Base-by-base conservation (phyloP, 2,888 invertebrate species). In the Lissocephala sabroskyi region DNA sequence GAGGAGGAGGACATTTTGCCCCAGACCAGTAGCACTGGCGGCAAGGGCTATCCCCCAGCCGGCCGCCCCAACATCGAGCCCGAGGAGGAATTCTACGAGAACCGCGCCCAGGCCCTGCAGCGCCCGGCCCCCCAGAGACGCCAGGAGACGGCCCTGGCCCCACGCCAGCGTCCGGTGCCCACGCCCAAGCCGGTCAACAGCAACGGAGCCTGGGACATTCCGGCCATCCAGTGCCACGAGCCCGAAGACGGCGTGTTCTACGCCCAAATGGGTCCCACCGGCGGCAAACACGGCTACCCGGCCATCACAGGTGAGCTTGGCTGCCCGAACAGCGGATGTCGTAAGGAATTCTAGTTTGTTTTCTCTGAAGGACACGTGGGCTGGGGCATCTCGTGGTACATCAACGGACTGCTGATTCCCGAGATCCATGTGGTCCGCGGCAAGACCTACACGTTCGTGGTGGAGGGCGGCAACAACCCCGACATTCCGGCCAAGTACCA, bases 301-400 rank as follows among this genome's bases (percentile, higher is more conserved):
- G 94, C 96, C 1, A 96, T 94, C 43, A 95, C 94, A 43, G 94
- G 94, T 93, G n/a, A 9, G 14, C 36, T n/a, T n/a, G 19, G 7
- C 23, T 5, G 7, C 7, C 3, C 3, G 23, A 23, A 14, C 36
- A 30, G 30, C 16, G 45, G 45, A 45, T 16, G 17, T 11, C n/a
- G 28, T 9, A 17, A 2, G 11, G 1, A 11, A 37, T 16, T 16
- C 7, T 16, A n/a, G 18, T 9, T 19, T 23, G 41, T 53, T 43
- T 39, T 45, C 45, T 63, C 63, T 64, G 23, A 67, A 95, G 95
- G 95, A 57, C 94, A 95, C 83, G 95, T 95, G 13, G 96, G 96
- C 28, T 96, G 96, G 96, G 96, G 96, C 19, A 92, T 96, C 56
- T 91, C 94, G 0, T 96, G 95, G 95, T 97, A 95, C 86, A 94